These are phyloP conservation scores for Pachypeltis micranthus DNA, from an alignment of 1,140 invertebrate species.

Conservation along the genomic window DNA sequence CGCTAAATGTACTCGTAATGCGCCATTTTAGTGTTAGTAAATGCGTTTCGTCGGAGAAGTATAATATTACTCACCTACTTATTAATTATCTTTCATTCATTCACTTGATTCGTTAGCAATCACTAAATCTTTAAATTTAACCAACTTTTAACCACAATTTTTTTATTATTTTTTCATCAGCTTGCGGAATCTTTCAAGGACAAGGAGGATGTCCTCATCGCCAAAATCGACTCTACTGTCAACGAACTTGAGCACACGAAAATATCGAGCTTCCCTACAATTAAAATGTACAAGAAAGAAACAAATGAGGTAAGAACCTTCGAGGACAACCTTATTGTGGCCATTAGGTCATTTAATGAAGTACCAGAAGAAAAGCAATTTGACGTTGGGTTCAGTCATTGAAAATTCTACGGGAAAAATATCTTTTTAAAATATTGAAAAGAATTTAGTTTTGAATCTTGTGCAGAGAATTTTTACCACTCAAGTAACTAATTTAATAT, in stretches of 20 bases:
- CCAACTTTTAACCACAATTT: background rate
- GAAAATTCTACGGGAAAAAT: no score
- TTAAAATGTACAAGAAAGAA: conserved; percentile 88
- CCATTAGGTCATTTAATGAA: background rate
- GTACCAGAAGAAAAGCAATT: background rate
- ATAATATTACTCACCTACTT: no score
- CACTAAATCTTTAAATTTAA: background rate
- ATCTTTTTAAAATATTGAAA: no score
- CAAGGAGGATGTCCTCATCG: conserved; percentile 74
- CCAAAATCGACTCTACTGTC: conserved; percentile 96
- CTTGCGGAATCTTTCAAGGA: conserved; percentile 79
- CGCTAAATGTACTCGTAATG: no score
- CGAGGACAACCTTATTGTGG: background rate
- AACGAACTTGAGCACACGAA: conserved; percentile 95
- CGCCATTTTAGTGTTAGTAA: no score
- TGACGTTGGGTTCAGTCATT: background rate
- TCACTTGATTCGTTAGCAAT: no score
- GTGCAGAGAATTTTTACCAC: no score
- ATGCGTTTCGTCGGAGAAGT: no score
- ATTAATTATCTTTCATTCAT: no score
- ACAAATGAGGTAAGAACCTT: conserved; percentile 56
- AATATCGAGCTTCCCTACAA: conserved; percentile 91
- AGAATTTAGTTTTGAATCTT: no score
- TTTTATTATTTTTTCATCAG: conserved; percentile 34
- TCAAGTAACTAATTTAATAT: no score